Base-by-base conservation (phyloP, 2,797 vertebrate genomes). In the Monodelphis domestica region DNA sequence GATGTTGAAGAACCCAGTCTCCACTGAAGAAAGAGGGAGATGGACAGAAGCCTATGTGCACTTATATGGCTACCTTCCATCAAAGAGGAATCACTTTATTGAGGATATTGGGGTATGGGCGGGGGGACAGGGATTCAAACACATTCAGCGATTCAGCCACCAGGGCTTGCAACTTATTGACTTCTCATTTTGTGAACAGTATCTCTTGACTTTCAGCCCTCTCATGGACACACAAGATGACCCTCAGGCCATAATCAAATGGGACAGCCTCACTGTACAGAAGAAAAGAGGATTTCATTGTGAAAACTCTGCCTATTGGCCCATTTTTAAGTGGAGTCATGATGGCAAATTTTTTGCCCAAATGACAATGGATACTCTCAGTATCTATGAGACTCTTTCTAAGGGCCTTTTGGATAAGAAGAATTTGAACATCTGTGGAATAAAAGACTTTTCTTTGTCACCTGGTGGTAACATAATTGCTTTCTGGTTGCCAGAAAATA, bases 291-390 rank as follows among this genome's bases (percentile, higher is more conserved):
- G 99, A 21, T 99, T 99, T 97, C 99, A 99, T 97, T 99, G 99
- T 94, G 99, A 99, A 97, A 99, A 99, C 96, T 99, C 99, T 6
- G 99, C 99, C 92, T 99, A 99, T 95, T 99, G 99, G 99, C 99
- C 99, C 89, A 99, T 99, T 96, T 99, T 99, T 97, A 99, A 99
- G 99, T 99, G 99, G 99, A 99, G 99, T 98, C 99, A 99, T 1
- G 99, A 99, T 96, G 99, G 99, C 50, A 99, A 99, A 98, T 99
- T 99, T 98, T 99, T 99, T 97, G 99, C 99, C 87, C 98, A 99
- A 97, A 99, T 99, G 99, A 99, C 99, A 0, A 97, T 98, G 70
- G 99, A 99, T 95, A 99, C 99, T 0, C 98, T 99, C 94, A 99
- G 99, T 98, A 99, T 99, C 98, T 99, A 99, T 57, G 99, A 99